These are phyloP conservation scores for Coptodon rendalli DNA, from an alignment of 2,113 vertebrate genomes.

Conservation along the genomic window DNA sequence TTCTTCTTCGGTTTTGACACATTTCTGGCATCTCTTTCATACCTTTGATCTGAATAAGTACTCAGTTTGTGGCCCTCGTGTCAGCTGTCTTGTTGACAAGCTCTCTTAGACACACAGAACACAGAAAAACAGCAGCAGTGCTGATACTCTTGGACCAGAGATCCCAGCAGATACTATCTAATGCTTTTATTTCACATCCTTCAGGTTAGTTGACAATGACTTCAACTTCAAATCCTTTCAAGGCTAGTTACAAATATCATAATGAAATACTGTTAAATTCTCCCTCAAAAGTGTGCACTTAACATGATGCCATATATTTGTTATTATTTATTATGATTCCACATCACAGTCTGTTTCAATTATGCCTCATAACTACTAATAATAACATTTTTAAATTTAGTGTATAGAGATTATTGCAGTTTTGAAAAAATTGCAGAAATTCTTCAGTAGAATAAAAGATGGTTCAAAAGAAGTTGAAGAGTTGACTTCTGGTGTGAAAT, in stretches of 20 bases:
- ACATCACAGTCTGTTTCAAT: fast-evolving
- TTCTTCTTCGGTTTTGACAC: not conserved
- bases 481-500: not conserved
- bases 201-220: not conserved
- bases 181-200: not conserved
- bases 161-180: not conserved
- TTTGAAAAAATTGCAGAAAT: not conserved
- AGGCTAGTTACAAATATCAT: not conserved
- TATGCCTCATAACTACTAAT: not conserved
- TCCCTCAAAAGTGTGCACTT: not conserved
- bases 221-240: not conserved
- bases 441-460: not conserved
- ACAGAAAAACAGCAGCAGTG: not conserved
- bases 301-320: not conserved
- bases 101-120: conserved; percentile 6
- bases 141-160: not conserved
- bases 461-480: not conserved
- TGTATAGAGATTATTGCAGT: not conserved
- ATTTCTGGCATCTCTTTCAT: conserved; percentile 30
- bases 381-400: not conserved
- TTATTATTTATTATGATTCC: not conserved
- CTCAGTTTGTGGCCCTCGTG: not conserved
- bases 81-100: conserved; percentile 26
- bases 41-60: conserved; percentile 31
- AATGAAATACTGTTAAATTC: not conserved